Base-by-base conservation (phyloP, 2,888 invertebrate species). In the Alsophila aescularia region DNA sequence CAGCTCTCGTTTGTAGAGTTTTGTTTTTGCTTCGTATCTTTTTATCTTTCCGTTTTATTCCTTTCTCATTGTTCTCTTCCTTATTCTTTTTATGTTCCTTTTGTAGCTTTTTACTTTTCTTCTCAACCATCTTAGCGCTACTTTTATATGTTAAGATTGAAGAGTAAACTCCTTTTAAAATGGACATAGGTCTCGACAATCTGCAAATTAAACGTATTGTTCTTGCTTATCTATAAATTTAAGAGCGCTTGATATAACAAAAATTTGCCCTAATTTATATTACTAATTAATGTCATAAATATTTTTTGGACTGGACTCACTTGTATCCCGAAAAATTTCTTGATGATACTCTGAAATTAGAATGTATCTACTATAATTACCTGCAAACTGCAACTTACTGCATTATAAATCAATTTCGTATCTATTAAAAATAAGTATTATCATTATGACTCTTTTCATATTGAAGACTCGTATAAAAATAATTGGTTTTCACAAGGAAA, bases 241-340 rank as follows among this genome's bases (percentile, higher is more conserved):
- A 21, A 21, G 6, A 5, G n/a, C n/a, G n/a, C n/a, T n/a, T n/a
- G n/a, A 21, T 21, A 21, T 21, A 21, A 21, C 3, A 5, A 3
- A 21, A 3, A 5, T 6, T 21, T 21, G 6, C 6, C 6, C 21
- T 21, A 21, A 21, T 21, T 21, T 21, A 5, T 21, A 21, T 5
- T 6, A 21, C 6, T 21, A 21, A 3, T 6, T 21, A 21, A 27
- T 6, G 27, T 27, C 2, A 7, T 9, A 27, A 27, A 27, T 9
- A 27, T 27, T 18, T 8, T 5, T 24, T 24, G 7, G n/a, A 4
- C 8, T 29, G 8, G 29, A 31, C 41, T 41, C 16, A 41, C 41
- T 41, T 41, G 16, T 29, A 41, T 41, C n/a, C 41, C 3, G 41
- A 41, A 41, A 41, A 41, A 2, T 9, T 31, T 31, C 16, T 31